These are phyloP conservation scores for Urechis unicinctus DNA, from an alignment of 2,888 invertebrate genomes.

Conservation along the genomic window DNA sequence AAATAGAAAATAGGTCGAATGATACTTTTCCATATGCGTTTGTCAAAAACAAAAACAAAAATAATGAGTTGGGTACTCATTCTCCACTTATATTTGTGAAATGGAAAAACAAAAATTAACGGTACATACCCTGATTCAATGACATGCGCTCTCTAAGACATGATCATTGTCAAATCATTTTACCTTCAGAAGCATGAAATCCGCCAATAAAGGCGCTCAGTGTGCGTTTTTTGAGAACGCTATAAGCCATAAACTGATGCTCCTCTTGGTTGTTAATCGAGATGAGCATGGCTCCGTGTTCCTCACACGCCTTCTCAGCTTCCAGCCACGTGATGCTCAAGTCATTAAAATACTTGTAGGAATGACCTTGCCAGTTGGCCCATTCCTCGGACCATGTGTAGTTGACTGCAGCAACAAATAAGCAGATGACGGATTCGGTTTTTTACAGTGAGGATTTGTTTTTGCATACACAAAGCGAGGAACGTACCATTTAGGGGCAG, in stretches of 20 bases:
- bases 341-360: constrained; percentile 8
- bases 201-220: constrained; percentile 16
- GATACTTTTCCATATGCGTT: too few relatives aligned
- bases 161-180: not conserved
- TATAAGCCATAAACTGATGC: constrained; percentile 6
- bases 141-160: too few relatives aligned
- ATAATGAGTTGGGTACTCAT: too few relatives aligned
- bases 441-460: not conserved
- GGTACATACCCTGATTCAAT: too few relatives aligned
- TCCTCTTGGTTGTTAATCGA: constrained; percentile 8
- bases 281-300: constrained; percentile 10
- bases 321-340: not conserved
- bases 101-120: too few relatives aligned
- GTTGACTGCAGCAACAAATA: constrained; percentile 2
- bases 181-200: not conserved
- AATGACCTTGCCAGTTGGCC: constrained; percentile 6
- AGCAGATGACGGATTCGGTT: not conserved
- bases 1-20: too few relatives aligned
- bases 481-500: too few relatives aligned
- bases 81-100: too few relatives aligned
- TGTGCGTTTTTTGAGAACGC: constrained; percentile 11
- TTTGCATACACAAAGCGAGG: not conserved
- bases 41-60: too few relatives aligned
- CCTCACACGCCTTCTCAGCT: constrained; percentile 1
- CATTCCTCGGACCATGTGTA: constrained; percentile 7